phyloP scores from a whole-genome alignment of 2,888 invertebrate genomes.

The Torymus tubicola region DNA sequence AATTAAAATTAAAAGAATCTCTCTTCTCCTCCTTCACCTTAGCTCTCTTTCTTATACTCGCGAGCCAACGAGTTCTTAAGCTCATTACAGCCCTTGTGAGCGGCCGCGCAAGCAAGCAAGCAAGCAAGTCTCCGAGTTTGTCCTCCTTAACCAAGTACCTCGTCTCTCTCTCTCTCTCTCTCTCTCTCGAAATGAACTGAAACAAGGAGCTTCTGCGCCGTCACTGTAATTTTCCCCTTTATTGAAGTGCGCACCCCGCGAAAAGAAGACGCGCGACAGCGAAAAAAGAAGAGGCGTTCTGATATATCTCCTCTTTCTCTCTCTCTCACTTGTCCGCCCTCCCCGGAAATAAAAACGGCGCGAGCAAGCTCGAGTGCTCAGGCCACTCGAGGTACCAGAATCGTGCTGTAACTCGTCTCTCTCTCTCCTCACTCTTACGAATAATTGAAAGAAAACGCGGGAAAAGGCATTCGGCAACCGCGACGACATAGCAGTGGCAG shows the following conservation, averaged over 20 bases:
- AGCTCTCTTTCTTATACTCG: no score
- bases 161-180: not conserved
- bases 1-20: conserved; percentile 12
- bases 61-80: conserved; percentile 13
- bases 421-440: not conserved
- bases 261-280: not conserved
- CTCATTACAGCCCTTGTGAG: conserved; percentile 1
- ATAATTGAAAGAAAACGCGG: conserved; percentile 33
- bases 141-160: not conserved
- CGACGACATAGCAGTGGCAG: not conserved
- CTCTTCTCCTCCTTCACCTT: no score
- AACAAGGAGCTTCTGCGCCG: not conserved
- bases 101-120: not conserved
- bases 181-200: not conserved
- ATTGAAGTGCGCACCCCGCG: not conserved
- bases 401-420: conserved; percentile 30
- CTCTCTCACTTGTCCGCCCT: not conserved
- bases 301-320: not conserved
- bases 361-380: not conserved
- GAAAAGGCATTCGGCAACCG: conserved; percentile 12
- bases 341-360: not conserved
- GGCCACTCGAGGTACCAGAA: not conserved
- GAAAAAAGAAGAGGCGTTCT: conserved; percentile 6
- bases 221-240: conserved; percentile 5
- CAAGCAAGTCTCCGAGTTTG: not conserved